phyloP scores from a whole-genome alignment of 1,140 invertebrate species.

The Ostrea edulis region DNA sequence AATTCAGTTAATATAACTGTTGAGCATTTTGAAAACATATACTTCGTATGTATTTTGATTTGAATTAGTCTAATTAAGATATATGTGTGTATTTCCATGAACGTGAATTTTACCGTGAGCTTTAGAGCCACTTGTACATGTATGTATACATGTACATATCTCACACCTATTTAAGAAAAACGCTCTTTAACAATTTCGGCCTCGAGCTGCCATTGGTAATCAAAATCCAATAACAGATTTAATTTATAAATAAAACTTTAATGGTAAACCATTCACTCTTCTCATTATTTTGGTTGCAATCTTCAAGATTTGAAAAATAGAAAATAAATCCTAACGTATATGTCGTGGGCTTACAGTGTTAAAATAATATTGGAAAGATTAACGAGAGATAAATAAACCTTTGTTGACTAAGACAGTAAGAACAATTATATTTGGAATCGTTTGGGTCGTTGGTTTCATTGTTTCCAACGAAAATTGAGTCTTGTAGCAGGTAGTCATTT shows the following conservation, averaged over 20 bases:
- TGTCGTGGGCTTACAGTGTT: background rate
- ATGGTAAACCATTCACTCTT: background rate
- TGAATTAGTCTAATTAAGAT: too few species aligned
- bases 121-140: too few species aligned
- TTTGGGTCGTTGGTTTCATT: background rate
- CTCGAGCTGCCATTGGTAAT: too few species aligned
- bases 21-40: too few species aligned
- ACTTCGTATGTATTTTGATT: too few species aligned
- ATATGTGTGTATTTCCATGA: too few species aligned
- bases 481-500: background rate
- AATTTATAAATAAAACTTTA: background rate
- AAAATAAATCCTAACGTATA: background rate
- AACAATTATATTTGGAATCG: background rate
- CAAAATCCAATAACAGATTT: background rate
- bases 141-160: too few species aligned
- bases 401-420: constrained; percentile 33
- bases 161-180: too few species aligned
- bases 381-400: background rate
- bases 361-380: constrained; percentile 8
- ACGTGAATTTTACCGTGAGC: too few species aligned
- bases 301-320: background rate
- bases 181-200: too few species aligned
- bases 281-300: constrained; percentile 2
- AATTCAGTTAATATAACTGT: too few species aligned
- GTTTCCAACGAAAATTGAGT: background rate